Base-by-base conservation (phyloP, 2,113 vertebrate species). In the Neofelis nebulosa region DNA sequence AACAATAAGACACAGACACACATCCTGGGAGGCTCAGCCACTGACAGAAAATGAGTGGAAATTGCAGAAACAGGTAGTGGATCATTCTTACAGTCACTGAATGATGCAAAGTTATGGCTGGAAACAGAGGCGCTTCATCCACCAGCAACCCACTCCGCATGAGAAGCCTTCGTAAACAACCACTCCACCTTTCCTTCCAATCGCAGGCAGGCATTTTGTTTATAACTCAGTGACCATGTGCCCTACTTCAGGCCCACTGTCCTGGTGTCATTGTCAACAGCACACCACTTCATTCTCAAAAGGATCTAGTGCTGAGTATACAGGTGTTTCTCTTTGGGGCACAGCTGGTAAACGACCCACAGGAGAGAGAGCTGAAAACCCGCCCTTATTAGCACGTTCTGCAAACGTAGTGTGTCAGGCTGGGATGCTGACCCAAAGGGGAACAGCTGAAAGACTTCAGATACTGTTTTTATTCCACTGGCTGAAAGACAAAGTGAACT, bases 311-410 rank as follows among this genome's bases (percentile, higher is more conserved):
- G 11, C 48, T 38, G n/a, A 45, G 52, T 7, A n/a, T 10, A n/a
- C 36, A 45, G 52, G 50, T 79, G n/a, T 68, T 80, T 76, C 57
- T 78, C 61, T 86, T 31, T 31, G 25, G 14, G 18, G 23, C 16
- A 50, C 48, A 69, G 27, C 31, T 27, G 29, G 57, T 61, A 55
- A 89, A 48, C 7, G 23, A 68, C 2, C 66, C 74, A 55, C 0
- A 10, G 63, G 48, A 71, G 16, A 85, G 9, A 82, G 45, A 23
- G 23, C 12, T 29, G n/a, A 79, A 31, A 69, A 50, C 25, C 27
- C 0, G n/a, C 29, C 45, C 85, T 91, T 3, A 21, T 25, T 48
- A 33, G 10, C 4, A 38, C 0, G 0, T 41, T 50, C 84, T 89
- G 25, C 29, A 93, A 80, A 79, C 36, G 18, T 18, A 66, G 2